These are phyloP conservation scores for Deladenus siricidicola DNA, from an alignment of 2,888 invertebrate genomes.

Conservation along the genomic window DNA sequence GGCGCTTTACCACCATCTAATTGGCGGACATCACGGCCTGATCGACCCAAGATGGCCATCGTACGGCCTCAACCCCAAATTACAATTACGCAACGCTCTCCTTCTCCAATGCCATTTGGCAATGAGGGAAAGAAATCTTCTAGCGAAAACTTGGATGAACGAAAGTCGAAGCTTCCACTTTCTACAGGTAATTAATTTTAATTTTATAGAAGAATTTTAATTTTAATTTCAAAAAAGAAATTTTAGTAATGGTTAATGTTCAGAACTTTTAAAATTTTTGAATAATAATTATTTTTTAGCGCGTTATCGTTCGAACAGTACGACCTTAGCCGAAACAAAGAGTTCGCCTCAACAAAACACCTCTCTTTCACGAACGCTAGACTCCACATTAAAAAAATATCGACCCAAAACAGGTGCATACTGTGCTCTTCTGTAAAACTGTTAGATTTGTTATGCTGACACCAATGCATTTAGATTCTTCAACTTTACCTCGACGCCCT, in stretches of 20 bases:
- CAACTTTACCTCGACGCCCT: too few relatives aligned
- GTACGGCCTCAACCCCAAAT: conserved; percentile 50
- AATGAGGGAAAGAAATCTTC: background rate
- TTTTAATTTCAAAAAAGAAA: background rate
- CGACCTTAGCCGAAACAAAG: background rate
- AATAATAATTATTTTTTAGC: conserved; percentile 7
- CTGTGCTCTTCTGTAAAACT: too few relatives aligned
- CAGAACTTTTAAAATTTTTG: background rate
- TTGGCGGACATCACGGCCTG: conserved; percentile 11
- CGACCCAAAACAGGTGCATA: background rate
- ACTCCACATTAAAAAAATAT: background rate
- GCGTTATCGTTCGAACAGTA: conserved; percentile 17
- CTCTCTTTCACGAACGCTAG: background rate
- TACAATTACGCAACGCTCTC: conserved; percentile 30
- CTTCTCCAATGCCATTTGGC: conserved; percentile 27
- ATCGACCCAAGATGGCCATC: conserved; percentile 33
- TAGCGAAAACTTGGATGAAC: conserved; percentile 1
- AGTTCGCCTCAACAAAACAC: background rate
- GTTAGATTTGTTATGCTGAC: too few relatives aligned
- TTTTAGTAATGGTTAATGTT: background rate
- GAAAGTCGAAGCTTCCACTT: conserved; percentile 26
- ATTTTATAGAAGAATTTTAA: conserved; percentile 3
- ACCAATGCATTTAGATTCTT: too few relatives aligned
- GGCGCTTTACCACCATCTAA: background rate
- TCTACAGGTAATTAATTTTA: conserved; percentile 25